Evolutionary conservation across 1,140 invertebrate genomes (phyloP), one percentile per base, ranked within the genome.

Genomic region (Acromyrmex echinatior): DNA sequence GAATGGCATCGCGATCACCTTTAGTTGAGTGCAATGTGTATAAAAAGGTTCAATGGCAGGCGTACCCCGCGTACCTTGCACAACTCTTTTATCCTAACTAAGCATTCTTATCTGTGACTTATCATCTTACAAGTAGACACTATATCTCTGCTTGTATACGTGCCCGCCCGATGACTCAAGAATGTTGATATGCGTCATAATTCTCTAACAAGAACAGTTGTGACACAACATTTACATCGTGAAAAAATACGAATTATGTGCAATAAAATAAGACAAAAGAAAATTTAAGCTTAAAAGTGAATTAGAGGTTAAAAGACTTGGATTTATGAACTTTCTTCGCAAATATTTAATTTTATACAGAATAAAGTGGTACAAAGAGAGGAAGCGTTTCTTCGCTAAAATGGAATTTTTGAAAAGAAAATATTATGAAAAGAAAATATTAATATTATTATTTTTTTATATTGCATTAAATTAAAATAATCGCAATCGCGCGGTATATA

Each of bases 91-190:
- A 39, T 81, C 74, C 74, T 51, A 31, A 28, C 9, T 82, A 39
- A 71, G 56, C 53, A 21, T 77, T 51, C 56, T 90, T 90, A 90
- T 90, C 89, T 84, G 16, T n/a, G 39, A 53, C 45, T 90, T 90
- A 90, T 90, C 88, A 77, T 87, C 51, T 28, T 87, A 90, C 86
- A 80, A 39, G 62, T 65, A 68, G 79, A 90, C 79, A 39, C 68
- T 71, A 45, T 86, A 86, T 90, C 89, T 90, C 25, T 5, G 31
- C 12, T 53, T 68, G 28, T 79, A 12, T 25, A 65, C 21, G 35
- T 25, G 25, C 28, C 1, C 71, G 2, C 62, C 53, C 53, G 35
- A 81, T 81, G 31, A 81, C 31, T 45, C 56, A 86, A 63, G 86
- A 76, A 88, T 18, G 60, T 56, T 39, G 71, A 88, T 74, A 73